Conservation (phyloP, 2,113 vertebrate genomes). For the Menura novaehollandiae region DNA sequence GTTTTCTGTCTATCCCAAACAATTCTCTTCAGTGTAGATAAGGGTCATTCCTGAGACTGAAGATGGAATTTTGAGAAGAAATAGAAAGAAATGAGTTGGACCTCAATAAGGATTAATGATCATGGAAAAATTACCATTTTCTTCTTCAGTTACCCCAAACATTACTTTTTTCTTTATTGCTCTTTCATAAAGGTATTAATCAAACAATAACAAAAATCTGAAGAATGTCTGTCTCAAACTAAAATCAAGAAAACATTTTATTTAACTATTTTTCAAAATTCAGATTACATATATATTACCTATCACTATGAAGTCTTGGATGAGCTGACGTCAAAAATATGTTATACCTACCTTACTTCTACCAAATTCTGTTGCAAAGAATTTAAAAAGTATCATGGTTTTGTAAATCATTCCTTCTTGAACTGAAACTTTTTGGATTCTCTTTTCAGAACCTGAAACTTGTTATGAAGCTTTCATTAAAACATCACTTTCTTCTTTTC, state of each 20-base stretch:
- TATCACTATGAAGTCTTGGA: neutral
- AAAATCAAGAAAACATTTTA: neutral
- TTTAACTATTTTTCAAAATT: neutral
- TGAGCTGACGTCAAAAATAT: neutral
- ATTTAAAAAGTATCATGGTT: neutral
- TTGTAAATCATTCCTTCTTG: neutral
- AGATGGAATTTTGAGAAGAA: neutral
- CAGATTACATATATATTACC: neutral
- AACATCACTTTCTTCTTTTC: rapidly evolving
- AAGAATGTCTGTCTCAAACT: neutral
- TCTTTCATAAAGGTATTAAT: neutral
- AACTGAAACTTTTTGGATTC: neutral
- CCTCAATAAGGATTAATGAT: neutral
- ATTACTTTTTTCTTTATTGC: neutral
- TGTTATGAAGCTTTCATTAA: neutral
- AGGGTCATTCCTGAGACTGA: neutral
- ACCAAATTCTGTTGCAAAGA: neutral
- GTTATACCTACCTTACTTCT: neutral
- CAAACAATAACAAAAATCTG: neutral
- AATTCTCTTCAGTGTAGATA: neutral
- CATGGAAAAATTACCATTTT: neutral
- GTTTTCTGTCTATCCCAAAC: neutral
- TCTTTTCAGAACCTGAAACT: neutral
- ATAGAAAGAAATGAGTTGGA: neutral
- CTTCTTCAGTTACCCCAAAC: neutral